Percentiles rank a stretch among this genome's conserved stretches.
Evolutionary conservation across 2,113 vertebrate species (phyloP).

Genomic region (Alexandromys fortis): DNA sequence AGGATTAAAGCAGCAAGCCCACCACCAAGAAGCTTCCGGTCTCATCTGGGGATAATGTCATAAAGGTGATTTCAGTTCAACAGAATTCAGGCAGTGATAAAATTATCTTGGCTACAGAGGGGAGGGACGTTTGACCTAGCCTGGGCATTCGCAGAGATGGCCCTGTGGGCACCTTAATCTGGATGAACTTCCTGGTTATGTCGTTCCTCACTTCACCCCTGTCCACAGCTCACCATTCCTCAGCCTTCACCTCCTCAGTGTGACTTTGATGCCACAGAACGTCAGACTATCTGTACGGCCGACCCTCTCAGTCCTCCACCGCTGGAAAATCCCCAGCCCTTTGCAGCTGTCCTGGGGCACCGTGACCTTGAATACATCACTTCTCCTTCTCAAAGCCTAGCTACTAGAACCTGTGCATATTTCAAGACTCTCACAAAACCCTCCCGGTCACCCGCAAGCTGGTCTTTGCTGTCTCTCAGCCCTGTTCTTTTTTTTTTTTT

Average conservation of each 20-base stretch:
- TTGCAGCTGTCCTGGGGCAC: background rate
- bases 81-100: conserved; percentile 49
- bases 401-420: background rate
- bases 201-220: background rate
- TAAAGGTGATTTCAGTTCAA: conserved; percentile 59
- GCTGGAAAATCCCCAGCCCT: background rate
- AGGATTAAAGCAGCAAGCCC: background rate
- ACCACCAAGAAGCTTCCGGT: background rate
- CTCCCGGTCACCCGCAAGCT: background rate
- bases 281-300: background rate
- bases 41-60: background rate
- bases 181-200: background rate
- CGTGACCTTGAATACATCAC: background rate
- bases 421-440: background rate
- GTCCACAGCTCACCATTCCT: background rate
- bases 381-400: background rate
- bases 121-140: background rate
- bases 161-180: background rate
- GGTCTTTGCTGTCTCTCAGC: background rate
- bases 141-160: background rate
- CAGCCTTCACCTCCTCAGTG: background rate
- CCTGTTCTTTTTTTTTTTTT: too few relatives aligned
- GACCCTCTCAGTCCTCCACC: background rate
- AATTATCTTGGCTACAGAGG: conserved; percentile 60
- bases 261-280: background rate